phyloP scores from a whole-genome alignment of 2,797 vertebrate genomes.

The Sebastes variabilis region DNA sequence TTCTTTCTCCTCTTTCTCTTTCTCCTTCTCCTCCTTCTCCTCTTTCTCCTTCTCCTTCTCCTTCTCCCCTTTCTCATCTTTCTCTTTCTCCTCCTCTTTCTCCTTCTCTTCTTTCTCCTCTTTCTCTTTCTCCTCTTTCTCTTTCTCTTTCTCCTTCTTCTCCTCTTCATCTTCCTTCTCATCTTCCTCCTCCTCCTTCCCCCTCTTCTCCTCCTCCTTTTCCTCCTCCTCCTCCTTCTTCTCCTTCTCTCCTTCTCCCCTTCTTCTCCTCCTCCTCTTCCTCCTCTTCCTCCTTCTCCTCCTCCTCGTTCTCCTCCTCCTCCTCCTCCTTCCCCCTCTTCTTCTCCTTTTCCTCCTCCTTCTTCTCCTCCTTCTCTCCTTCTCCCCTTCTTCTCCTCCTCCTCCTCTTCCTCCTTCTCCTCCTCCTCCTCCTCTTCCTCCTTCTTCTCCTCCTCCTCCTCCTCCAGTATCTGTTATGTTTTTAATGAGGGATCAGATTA shows the following conservation, averaged over 20 bases:
- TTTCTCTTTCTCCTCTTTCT: fast-evolving
- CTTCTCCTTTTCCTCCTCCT: too few relatives aligned
- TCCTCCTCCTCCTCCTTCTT: fast-evolving
- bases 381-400: fast-evolving
- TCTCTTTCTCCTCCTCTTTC: fast-evolving
- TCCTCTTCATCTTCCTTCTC: fast-evolving
- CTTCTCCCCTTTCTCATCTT: fast-evolving
- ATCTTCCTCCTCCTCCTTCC: fast-evolving
- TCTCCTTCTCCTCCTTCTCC: fast-evolving
- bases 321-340: too few relatives aligned
- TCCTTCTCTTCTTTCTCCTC: fast-evolving
- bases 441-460: neutral
- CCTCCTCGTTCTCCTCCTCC: fast-evolving
- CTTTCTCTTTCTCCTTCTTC: too few relatives aligned
- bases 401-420: fast-evolving
- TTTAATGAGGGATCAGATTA: slow-evolving; percentile 43
- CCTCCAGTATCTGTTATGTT: slow-evolving; percentile 20
- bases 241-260: fast-evolving
- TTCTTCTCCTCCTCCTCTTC: fast-evolving
- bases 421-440: fast-evolving
- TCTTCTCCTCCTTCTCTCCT: too few relatives aligned
- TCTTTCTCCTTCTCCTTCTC: fast-evolving
- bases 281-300: fast-evolving
- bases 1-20: too few relatives aligned
- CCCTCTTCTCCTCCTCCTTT: fast-evolving